These are phyloP conservation scores for Poecilia picta DNA, from an alignment of 2,797 vertebrate species.

Conservation along the genomic window DNA sequence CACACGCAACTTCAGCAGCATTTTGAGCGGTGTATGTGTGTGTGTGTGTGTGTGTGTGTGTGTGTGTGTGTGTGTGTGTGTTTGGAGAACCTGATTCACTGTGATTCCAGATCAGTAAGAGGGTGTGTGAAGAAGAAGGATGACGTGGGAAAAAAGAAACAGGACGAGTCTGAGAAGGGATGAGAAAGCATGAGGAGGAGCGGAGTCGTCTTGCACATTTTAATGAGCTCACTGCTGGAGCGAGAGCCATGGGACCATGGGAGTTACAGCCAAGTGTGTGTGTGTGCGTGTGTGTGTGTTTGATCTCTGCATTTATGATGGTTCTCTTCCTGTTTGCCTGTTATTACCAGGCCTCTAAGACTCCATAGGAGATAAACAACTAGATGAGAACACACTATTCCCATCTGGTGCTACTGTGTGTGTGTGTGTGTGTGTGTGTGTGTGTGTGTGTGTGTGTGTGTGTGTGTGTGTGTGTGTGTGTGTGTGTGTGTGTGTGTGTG, in stretches of 20 bases:
- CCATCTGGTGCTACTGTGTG: constrained; percentile 64
- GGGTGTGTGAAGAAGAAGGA: constrained; percentile 10
- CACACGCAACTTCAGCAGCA: constrained; percentile 7
- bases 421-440: not conserved
- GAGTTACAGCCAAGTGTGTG: constrained; percentile 55
- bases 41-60: rapidly evolving
- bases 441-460: constrained; percentile 8
- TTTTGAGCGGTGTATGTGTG: constrained; percentile 5
- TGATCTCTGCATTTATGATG: constrained; percentile 67
- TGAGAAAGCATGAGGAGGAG: constrained; percentile 57
- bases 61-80: not conserved
- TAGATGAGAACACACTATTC: constrained; percentile 42
- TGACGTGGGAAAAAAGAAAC: constrained; percentile 26
- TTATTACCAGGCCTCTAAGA: constrained; percentile 55
- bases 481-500: not conserved
- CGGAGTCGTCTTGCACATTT: constrained; percentile 73
- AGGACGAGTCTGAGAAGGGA: constrained; percentile 53
- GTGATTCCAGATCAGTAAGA: constrained; percentile 20
- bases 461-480: not conserved
- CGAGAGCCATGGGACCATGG: constrained; percentile 56
- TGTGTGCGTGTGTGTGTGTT: constrained; percentile 27
- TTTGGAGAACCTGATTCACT: constrained; percentile 16
- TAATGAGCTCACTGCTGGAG: constrained; percentile 75
- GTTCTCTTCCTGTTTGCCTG: constrained; percentile 69
- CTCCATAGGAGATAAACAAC: constrained; percentile 59